phyloP scores from a whole-genome alignment of 2,797 vertebrate species.

The Anolis apletophallus region DNA sequence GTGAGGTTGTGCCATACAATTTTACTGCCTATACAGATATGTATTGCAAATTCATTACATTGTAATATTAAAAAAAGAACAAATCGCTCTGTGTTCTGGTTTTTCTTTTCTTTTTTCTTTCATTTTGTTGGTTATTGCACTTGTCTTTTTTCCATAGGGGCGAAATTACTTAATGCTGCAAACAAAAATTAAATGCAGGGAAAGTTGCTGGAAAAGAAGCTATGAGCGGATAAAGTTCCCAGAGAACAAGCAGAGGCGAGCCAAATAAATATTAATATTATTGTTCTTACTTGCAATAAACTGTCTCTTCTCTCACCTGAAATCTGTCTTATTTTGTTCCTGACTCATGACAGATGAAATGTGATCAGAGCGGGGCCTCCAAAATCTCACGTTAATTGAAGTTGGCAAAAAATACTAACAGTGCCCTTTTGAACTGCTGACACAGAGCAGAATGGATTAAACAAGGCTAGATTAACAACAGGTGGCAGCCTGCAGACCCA shows the following conservation, averaged over 20 bases:
- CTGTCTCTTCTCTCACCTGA: conserved; percentile 75
- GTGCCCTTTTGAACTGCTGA: conserved; percentile 92
- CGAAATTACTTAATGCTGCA: neutral
- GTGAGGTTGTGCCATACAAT: conserved; percentile 78
- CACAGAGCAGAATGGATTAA: conserved; percentile 90
- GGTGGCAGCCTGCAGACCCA: conserved; percentile 78
- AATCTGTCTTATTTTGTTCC: conserved; percentile 79
- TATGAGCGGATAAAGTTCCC: conserved; percentile 13
- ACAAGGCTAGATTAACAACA: conserved; percentile 90
- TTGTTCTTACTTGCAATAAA: conserved; percentile 79
- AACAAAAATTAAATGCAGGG: conserved; percentile 29
- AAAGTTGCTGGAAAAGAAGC: conserved; percentile 36
- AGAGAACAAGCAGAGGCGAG: conserved; percentile 29
- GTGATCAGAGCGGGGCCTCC: conserved; percentile 82
- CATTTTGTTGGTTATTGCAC: conserved; percentile 85
- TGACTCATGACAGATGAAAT: conserved; percentile 85
- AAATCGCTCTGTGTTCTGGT: conserved; percentile 66
- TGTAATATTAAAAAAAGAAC: conserved; percentile 78
- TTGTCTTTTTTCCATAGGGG: conserved; percentile 56
- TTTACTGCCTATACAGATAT: conserved; percentile 80
- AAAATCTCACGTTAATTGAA: conserved; percentile 91
- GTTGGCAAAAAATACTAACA: conserved; percentile 91
- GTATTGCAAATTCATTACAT: conserved; percentile 80
- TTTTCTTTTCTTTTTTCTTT: conserved; percentile 51
- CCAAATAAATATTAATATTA: conserved; percentile 60